Evolutionary conservation across 2,888 invertebrate species (phyloP).

Genomic region (Plebejus argus): DNA sequence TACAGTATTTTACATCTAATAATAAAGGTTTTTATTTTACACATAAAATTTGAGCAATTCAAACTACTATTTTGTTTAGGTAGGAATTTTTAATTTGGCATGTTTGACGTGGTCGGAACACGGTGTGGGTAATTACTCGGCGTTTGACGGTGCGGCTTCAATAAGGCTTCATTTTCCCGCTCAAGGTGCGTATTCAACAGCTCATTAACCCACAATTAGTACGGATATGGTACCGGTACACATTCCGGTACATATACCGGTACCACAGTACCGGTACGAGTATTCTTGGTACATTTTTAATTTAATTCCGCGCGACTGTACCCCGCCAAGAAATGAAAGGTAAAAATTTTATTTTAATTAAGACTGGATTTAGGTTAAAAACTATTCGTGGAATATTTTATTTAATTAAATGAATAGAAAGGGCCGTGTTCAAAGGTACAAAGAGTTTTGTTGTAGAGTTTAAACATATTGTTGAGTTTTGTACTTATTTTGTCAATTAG

Average conservation of each 20-base stretch:
- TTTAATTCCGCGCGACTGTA: slow-evolving; percentile 14
- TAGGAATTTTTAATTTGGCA: slow-evolving; percentile 10
- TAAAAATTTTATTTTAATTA: slow-evolving; percentile 15
- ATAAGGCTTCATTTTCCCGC: slow-evolving; percentile 30
- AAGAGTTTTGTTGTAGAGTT: too few species aligned
- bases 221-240: background rate
- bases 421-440: background rate
- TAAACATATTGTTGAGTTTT: too few species aligned
- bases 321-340: slow-evolving; percentile 12
- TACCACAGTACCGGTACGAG: background rate
- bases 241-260: background rate
- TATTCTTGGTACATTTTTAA: slow-evolving; percentile 6
- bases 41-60: background rate
- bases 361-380: slow-evolving; percentile 5
- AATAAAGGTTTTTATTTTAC: too few species aligned
- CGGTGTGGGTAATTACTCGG: slow-evolving; percentile 3
- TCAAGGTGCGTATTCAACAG: slow-evolving; percentile 30
- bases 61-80: background rate
- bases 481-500: too few species aligned
- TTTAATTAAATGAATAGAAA: slow-evolving; percentile 6
- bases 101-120: background rate
- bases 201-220: slow-evolving; percentile 30
- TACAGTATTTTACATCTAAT: background rate
- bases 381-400: background rate
- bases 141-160: slow-evolving; percentile 29